Conservation (phyloP, 1,140 invertebrate genomes). For the Calliopsis andreniformis region DNA sequence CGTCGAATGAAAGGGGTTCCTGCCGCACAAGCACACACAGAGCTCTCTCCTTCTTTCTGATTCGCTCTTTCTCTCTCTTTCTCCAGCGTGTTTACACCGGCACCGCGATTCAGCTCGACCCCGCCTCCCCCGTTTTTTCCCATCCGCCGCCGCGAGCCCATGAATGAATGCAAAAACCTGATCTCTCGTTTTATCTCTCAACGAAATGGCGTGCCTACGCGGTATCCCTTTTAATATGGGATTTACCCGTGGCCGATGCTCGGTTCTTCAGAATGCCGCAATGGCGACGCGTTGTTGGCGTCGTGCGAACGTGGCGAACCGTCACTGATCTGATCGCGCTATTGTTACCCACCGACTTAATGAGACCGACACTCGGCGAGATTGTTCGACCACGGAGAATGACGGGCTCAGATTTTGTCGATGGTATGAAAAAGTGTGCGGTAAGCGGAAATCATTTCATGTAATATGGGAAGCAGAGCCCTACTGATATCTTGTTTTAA, state of each 20-base stretch:
- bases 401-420: not conserved
- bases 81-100: conserved; percentile 20
- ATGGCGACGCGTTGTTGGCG: not conserved
- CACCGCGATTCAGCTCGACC: conserved; percentile 14
- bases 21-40: conserved; percentile 54
- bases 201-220: conserved; percentile 23
- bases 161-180: conserved; percentile 55
- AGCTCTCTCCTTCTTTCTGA: too few species aligned
- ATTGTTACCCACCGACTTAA: conserved; percentile 13
- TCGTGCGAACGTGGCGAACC: not conserved
- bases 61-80: conserved; percentile 32
- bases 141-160: conserved; percentile 3
- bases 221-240: conserved; percentile 42
- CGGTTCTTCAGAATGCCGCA: not conserved
- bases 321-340: conserved; percentile 7
- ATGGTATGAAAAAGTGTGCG: not conserved
- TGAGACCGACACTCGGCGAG: conserved; percentile 1
- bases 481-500: not conserved
- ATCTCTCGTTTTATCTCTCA: conserved; percentile 59
- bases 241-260: conserved; percentile 50
- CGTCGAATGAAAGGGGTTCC: conserved; percentile 70
- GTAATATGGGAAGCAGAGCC: not conserved
- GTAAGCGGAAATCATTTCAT: not conserved
- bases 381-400: not conserved
- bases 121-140: conserved; percentile 22